A percentile compares a stretch with the other conserved stretches of the same genome.
These are phyloP conservation scores for Anguilla japonica DNA, from an alignment of 2,113 vertebrate species.

Conservation along the genomic window DNA sequence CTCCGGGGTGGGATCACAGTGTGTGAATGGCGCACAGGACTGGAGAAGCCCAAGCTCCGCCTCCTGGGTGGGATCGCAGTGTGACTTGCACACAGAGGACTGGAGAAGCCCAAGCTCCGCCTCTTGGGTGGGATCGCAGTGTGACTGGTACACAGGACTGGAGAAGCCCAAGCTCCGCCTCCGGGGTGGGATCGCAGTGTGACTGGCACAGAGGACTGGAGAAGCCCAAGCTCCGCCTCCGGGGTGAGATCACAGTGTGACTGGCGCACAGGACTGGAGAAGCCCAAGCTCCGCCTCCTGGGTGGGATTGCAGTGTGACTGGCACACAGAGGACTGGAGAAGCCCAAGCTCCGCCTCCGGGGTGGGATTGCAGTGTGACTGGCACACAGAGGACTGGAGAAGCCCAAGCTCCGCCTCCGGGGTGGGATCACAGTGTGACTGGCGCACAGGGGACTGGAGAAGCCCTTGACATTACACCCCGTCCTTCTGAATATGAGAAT, in stretches of 20 bases:
- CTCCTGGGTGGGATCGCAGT: no score
- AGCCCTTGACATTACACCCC: conserved; percentile 44
- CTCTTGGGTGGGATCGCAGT: no score
- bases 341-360: background rate
- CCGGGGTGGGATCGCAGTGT: conserved; percentile 44
- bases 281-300: conserved; percentile 32
- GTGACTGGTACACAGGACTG: conserved; percentile 16
- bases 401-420: no score
- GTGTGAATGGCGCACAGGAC: background rate
- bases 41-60: background rate
- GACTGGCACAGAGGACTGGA: background rate
- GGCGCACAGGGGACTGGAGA: conserved; percentile 32
- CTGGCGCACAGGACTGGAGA: background rate
- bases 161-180: conserved; percentile 40
- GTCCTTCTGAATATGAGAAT: conserved; percentile 44
- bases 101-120: no score
- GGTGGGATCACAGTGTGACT: no score
- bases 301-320: conserved; percentile 43
- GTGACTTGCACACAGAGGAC: no score
- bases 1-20: conserved; percentile 49
- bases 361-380: no score
- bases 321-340: background rate
- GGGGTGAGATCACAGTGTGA: conserved; percentile 35
- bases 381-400: no score
- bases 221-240: conserved; percentile 32